Evolutionary conservation across 2,797 vertebrate genomes (phyloP), one percentile per base, ranked within the genome.

Genomic region (Columba guinea): DNA sequence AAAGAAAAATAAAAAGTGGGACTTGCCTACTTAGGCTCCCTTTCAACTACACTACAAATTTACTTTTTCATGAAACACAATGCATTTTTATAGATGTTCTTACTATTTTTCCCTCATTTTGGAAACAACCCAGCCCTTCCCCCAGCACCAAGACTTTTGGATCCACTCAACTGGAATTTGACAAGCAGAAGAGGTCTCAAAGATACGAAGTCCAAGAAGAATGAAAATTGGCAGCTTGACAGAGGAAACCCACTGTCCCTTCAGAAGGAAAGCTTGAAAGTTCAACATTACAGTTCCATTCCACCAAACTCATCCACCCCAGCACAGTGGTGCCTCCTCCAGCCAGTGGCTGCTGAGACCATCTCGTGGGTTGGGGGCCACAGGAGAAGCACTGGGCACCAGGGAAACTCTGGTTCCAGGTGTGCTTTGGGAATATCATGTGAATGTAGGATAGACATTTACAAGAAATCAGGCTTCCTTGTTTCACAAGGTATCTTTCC

Each of bases 1-100:
- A 6, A 41, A 3, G 1, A 44, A 18, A 41, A 41, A 87, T n/a
- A 48, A 13, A 6, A 41, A 3, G 1, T 3, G 3, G 28, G 11
- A 86, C 56, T 2, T 60, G 26, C 39, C 18, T 63, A 17, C 14
- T 30, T 23, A 16, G 19, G 9, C 9, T 74, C 5, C 59, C 41
- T 79, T 90, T 52, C 41, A 71, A 18, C 21, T 55, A 15, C 14
- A 58, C 32, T 28, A 68, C 9, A 53, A 51, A 91, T 78, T 24
- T 48, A 32, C 17, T 34, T 37, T 67, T 49, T 34, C 30, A 30
- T 9, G 56, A 44, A 79, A 24, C 5, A 28, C 11, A 60, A 49
- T 39, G 4, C 7, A 17, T 18, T 86, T 89, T 67, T 34, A 28
- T 32, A 44, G 5, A 46, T 3, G 7, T n/a, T 34, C 2, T n/a